Evolutionary conservation across 92 coral and sea anemone species (phyloP).

Genomic region (Porites evermanni): DNA sequence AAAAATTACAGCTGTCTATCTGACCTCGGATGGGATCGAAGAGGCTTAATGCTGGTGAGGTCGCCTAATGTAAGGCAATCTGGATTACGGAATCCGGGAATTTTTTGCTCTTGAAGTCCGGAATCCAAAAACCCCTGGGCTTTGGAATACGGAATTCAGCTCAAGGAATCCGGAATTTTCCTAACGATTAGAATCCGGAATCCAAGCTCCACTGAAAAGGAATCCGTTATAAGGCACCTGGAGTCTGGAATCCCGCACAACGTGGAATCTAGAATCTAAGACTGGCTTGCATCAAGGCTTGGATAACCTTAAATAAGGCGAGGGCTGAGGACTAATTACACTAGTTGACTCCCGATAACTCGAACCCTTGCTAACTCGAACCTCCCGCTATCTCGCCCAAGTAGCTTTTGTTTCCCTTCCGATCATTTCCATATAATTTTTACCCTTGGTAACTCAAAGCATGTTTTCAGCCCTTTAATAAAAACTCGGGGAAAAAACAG

Average conservation of each 20-base stretch:
- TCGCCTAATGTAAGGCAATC: neutral
- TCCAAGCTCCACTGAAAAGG: too few relatives aligned
- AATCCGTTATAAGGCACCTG: neutral
- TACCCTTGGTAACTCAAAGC: too few relatives aligned
- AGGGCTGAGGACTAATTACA: conserved; percentile 4
- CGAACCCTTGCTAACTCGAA: neutral
- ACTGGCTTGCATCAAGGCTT: neutral
- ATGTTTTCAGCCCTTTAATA: too few relatives aligned
- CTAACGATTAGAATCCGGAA: neutral
- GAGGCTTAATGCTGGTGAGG: conserved; percentile 2
- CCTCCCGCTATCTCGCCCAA: conserved; percentile 11
- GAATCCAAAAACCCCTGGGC: neutral
- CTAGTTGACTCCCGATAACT: conserved; percentile 10
- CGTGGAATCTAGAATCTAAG: neutral
- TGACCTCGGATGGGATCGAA: conserved; percentile 3
- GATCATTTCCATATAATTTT: neutral
- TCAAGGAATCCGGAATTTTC: neutral
- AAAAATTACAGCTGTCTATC: conserved; percentile 4
- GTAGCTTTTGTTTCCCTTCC: conserved; percentile 5
- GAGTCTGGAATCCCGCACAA: neutral
- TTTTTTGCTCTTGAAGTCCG: neutral
- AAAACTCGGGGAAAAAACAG: too few relatives aligned
- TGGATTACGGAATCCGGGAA: neutral
- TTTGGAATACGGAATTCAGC: neutral
- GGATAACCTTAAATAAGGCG: neutral